Percentiles rank a stretch among this genome's conserved stretches.
Conservation (phyloP, 1,140 invertebrate genomes). For the Anadara kagoshimensis region DNA sequence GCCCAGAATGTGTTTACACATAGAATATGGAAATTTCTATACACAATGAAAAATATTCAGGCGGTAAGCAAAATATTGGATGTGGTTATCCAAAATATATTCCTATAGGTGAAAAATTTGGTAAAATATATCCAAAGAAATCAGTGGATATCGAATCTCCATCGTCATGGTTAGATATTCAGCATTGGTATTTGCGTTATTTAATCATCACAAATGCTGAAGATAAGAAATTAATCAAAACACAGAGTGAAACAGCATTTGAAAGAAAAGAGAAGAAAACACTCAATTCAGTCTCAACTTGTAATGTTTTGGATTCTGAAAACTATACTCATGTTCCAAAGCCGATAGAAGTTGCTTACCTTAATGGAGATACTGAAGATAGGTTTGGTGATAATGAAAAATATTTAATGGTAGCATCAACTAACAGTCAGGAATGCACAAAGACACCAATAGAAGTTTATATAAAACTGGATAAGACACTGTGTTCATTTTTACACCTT, state of each 20-base stretch:
- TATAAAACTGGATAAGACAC: slow-evolving; percentile 13
- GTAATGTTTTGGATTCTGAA: too few species aligned
- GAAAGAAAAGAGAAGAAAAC: not conserved
- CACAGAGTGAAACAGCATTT: not conserved
- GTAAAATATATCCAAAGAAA: slow-evolving; percentile 3
- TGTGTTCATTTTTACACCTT: not conserved
- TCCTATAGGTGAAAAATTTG: slow-evolving; percentile 7
- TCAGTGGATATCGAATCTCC: slow-evolving; percentile 14
- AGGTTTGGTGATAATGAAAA: slow-evolving; percentile 21
- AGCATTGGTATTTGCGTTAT: slow-evolving; percentile 30
- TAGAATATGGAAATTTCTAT: not conserved
- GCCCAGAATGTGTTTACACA: not conserved
- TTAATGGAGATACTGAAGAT: not conserved
- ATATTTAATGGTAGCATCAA: slow-evolving; percentile 7
- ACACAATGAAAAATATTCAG: not conserved
- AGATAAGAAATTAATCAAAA: slow-evolving; percentile 3
- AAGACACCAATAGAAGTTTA: slow-evolving; percentile 2
- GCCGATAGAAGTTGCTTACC: not conserved
- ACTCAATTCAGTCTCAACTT: not conserved
- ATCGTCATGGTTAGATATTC: slow-evolving; percentile 31
- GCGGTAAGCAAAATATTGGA: not conserved
- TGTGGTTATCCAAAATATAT: slow-evolving; percentile 23
- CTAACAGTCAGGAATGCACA: not conserved
- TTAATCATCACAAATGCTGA: slow-evolving; percentile 1
- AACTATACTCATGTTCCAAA: too few species aligned